phyloP scores from a whole-genome alignment of 2,113 vertebrate species.

The Thermophis baileyi region DNA sequence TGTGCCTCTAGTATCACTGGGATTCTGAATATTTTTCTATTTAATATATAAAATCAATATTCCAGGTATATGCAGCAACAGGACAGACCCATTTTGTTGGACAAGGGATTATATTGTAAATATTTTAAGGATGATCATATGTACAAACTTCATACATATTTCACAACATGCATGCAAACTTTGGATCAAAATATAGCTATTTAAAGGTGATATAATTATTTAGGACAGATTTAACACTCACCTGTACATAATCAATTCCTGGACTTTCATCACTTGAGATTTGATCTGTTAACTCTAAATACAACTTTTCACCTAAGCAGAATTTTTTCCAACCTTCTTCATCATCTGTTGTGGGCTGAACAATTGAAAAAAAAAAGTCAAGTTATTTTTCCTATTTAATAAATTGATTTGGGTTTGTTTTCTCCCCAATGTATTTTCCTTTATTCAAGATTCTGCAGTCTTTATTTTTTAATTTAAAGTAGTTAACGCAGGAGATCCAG shows the following conservation, averaged over 20 bases:
- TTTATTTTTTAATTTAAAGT: accelerated
- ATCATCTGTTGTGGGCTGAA: slow-evolving; percentile 83
- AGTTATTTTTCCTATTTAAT: neutral
- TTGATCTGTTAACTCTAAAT: slow-evolving; percentile 59
- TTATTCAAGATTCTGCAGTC: neutral
- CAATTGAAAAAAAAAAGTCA: slow-evolving; percentile 37
- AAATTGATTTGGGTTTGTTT: neutral
- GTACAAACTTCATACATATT: neutral
- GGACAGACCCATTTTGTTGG: neutral
- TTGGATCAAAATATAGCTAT: neutral
- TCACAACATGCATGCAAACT: neutral
- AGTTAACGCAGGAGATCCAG: neutral
- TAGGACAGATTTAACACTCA: slow-evolving; percentile 47
- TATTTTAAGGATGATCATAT: neutral
- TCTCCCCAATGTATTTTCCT: neutral
- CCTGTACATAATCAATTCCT: slow-evolving; percentile 89
- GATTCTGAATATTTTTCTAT: neutral
- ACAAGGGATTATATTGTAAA: neutral
- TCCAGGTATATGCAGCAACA: neutral
- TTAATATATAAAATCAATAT: neutral
- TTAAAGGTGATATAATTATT: neutral
- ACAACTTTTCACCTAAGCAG: slow-evolving; percentile 86
- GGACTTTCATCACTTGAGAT: slow-evolving; percentile 62
- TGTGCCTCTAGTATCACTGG: neutral
- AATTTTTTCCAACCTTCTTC: slow-evolving; percentile 96